These are phyloP conservation scores for Erynnis tages DNA, from an alignment of 2,888 invertebrate species.

Conservation along the genomic window DNA sequence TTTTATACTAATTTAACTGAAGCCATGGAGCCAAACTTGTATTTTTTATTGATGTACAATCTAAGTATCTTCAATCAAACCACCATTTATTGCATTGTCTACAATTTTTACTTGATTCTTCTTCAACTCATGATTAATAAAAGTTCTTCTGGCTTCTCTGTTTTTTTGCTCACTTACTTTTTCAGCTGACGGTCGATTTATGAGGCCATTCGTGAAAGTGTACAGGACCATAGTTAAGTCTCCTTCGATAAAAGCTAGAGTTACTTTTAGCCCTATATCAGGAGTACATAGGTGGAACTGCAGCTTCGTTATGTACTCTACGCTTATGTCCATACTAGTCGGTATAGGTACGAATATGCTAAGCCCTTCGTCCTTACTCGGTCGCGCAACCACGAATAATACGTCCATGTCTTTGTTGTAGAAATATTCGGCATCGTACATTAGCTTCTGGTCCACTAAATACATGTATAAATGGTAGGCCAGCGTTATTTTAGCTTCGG, in stretches of 20 bases:
- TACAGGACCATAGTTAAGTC: conserved; percentile 73
- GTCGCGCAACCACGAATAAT: conserved; percentile 67
- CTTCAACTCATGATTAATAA: conserved; percentile 64
- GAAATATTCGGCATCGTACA: conserved; percentile 75
- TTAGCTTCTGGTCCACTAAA: conserved; percentile 69
- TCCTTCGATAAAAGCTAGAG: conserved; percentile 68
- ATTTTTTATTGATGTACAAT: conserved; percentile 47
- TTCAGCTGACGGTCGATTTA: conserved; percentile 51
- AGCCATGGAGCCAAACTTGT: too few species aligned
- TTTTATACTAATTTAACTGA: too few species aligned
- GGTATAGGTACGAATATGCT: conserved; percentile 72
- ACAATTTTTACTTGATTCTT: conserved; percentile 57
- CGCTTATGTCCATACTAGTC: conserved; percentile 53
- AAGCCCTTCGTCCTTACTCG: conserved; percentile 58
- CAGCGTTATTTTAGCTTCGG: conserved; percentile 60
- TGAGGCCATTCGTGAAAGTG: conserved; percentile 61
- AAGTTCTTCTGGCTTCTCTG: conserved; percentile 58
- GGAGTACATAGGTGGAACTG: conserved; percentile 73
- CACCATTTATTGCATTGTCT: conserved; percentile 66
- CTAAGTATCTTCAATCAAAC: conserved; percentile 66
- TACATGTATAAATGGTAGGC: conserved; percentile 69
- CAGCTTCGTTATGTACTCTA: conserved; percentile 58
- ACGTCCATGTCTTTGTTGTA: conserved; percentile 70
- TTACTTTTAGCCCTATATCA: conserved; percentile 65
- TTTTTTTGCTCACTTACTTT: conserved; percentile 44